Conservation (phyloP, 1,140 invertebrate genomes). For the Tetramorium parvispinum region DNA sequence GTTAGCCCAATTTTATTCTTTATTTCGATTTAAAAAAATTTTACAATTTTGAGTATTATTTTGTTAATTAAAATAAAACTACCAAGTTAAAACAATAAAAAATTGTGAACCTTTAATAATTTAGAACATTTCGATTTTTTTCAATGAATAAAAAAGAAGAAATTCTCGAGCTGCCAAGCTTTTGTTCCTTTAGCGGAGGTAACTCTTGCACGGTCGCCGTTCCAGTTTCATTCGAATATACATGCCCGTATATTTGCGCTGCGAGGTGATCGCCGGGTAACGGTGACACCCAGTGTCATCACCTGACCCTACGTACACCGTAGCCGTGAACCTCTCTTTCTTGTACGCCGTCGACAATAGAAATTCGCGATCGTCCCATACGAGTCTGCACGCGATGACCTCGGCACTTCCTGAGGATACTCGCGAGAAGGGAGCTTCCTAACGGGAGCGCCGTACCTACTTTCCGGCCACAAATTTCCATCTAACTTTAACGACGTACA, state of each 20-base stretch:
- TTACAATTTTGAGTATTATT: too few species aligned
- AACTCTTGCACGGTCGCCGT: constrained; percentile 27
- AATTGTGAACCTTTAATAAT: neutral
- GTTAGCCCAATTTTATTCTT: too few species aligned
- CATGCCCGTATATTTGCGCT: constrained; percentile 13
- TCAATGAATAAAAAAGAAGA: neutral
- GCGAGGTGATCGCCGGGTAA: constrained; percentile 75
- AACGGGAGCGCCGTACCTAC: constrained; percentile 74
- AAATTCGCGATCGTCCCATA: constrained; percentile 77
- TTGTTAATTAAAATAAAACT: too few species aligned
- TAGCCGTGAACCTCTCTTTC: constrained; percentile 78
- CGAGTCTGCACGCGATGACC: constrained; percentile 80
- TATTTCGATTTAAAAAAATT: too few species aligned
- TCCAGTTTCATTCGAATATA: constrained; percentile 59
- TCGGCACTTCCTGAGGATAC: constrained; percentile 78
- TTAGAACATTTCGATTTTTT: neutral
- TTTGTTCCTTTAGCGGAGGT: neutral
- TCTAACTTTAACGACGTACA: constrained; percentile 47
- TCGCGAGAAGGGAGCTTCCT: constrained; percentile 76
- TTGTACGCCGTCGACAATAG: constrained; percentile 76
- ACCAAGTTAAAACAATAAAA: neutral
- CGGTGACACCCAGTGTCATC: constrained; percentile 76
- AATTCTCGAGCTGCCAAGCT: neutral
- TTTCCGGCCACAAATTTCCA: constrained; percentile 56
- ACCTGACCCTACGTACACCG: constrained; percentile 72